Percentiles rank a stretch among this genome's conserved stretches.
Evolutionary conservation across 2,888 invertebrate genomes (phyloP).

Genomic region (Polydrusus tereticollis): DNA sequence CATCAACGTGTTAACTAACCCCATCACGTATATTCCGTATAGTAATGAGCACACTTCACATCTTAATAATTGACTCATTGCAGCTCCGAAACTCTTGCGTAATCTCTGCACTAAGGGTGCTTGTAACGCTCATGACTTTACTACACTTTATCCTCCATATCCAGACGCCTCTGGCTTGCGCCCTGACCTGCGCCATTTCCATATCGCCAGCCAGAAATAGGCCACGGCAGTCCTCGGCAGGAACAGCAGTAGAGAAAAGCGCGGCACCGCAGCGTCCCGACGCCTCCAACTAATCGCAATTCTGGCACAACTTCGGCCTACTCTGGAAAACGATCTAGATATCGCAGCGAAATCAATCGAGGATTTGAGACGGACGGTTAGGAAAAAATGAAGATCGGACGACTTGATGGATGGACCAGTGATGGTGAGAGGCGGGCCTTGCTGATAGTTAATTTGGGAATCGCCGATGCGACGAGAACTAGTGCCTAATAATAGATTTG

Average conservation of each 20-base stretch:
- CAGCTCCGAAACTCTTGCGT: background rate
- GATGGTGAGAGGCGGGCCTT: conserved; percentile 29
- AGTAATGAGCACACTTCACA: background rate
- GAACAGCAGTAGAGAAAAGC: conserved; percentile 21
- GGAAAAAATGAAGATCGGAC: conserved; percentile 42
- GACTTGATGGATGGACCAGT: conserved; percentile 23
- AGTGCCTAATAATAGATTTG: conserved; percentile 35
- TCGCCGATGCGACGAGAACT: conserved; percentile 17
- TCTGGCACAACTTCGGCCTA: conserved; percentile 14
- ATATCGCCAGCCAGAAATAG: conserved; percentile 29
- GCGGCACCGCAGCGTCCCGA: conserved; percentile 32
- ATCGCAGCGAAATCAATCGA: conserved; percentile 2
- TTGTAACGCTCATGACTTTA: background rate
- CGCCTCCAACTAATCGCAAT: conserved; percentile 28
- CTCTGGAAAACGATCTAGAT: conserved; percentile 21
- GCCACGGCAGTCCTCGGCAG: conserved; percentile 37
- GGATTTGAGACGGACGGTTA: conserved; percentile 15
- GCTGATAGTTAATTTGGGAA: conserved; percentile 18
- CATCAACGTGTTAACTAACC: too few species aligned
- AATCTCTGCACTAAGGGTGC: background rate
- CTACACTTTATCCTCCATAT: conserved; percentile 4
- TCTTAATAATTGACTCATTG: background rate
- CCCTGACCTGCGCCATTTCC: conserved; percentile 40
- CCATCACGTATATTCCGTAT: too few species aligned
- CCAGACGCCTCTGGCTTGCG: conserved; percentile 42